Evolutionary conservation across 2,888 invertebrate genomes (phyloP).

Genomic region (Mesoligia furuncula): DNA sequence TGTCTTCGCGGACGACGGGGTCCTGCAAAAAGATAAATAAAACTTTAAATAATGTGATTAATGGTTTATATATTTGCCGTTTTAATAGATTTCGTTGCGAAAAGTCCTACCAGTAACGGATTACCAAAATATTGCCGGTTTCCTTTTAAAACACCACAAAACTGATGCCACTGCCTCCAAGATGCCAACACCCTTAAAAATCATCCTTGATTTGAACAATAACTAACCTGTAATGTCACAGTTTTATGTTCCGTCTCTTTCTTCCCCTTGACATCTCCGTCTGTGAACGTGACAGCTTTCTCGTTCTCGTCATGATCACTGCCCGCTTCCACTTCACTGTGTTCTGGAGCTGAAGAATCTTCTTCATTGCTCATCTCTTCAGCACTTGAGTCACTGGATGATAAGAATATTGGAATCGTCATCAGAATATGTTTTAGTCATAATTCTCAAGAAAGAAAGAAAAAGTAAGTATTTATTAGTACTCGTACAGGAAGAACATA

Average conservation of each 20-base stretch:
- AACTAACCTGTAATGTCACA: slow-evolving; percentile 79
- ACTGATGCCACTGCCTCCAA: neutral
- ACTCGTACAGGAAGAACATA: no score
- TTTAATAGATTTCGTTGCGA: neutral
- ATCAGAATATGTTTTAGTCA: neutral
- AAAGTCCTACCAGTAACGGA: neutral
- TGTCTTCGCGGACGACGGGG: slow-evolving; percentile 83
- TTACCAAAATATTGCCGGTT: neutral
- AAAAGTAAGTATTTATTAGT: no score
- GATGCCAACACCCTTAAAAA: neutral
- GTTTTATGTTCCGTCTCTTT: slow-evolving; percentile 79
- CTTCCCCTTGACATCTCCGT: slow-evolving; percentile 76
- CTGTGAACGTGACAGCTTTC: slow-evolving; percentile 79
- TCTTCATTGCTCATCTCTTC: slow-evolving; percentile 85
- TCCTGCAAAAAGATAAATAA: slow-evolving; percentile 71
- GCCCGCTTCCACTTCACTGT: slow-evolving; percentile 78
- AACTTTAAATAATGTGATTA: no score
- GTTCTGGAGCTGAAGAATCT: slow-evolving; percentile 84
- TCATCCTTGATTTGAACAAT: neutral
- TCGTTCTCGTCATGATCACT: slow-evolving; percentile 76
- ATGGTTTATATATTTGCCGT: neutral
- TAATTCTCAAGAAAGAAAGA: no score
- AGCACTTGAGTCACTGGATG: slow-evolving; percentile 83
- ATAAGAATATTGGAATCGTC: neutral
- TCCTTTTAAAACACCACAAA: neutral